Evolutionary conservation across 1,140 invertebrate species (phyloP), one percentile per base, ranked within the genome.

Genomic region (Brachionus rotundiformis): DNA sequence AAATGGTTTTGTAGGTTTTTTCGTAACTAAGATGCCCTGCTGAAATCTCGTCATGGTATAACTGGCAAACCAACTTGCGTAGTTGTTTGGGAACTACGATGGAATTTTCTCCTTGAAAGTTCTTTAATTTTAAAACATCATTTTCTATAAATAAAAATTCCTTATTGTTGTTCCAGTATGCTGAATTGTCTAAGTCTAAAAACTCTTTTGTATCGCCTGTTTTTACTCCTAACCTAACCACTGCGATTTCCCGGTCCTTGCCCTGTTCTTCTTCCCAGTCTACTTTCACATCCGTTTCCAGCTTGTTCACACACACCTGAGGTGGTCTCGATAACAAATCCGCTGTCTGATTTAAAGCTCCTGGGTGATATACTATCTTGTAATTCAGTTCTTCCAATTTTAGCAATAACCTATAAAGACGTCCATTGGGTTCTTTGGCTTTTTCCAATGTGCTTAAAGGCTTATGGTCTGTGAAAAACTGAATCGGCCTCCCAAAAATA

Each of bases 401-500:
- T 47, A 73, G 16, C 11, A 73, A 8, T 47, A 39, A 33, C 29
- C 13, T 29, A 11, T 19, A 44, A n/a, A 41, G 39, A n/a, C 27
- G n/a, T 49, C 19, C 33, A 19, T 41, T 25, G n/a, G 71, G 71
- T 41, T 49, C 44, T 49, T 39, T 75, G 27, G 16, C 7, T 27
- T 75, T 75, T 8, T 49, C 11, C 8, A 75, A 49, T 25, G 36
- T 19, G 4, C 5, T 25, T 16, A 75, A 11, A 19, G 71, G 71
- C 33, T 39, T 75, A 29, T 75, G 71, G 27, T 75, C 71, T 6
- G 71, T 75, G 27, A 39, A 19, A 49, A 75, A 25, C 23, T 39
- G 23, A 10, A 75, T 44, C 6, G 1, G 13, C 13, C 19, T 4
- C 4, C 33, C 27, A 11, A 10, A 44, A 6, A 75, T 41, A 49